These are phyloP conservation scores for Coregonus clupeaformis DNA, from an alignment of 2,113 vertebrate genomes.

Conservation along the genomic window DNA sequence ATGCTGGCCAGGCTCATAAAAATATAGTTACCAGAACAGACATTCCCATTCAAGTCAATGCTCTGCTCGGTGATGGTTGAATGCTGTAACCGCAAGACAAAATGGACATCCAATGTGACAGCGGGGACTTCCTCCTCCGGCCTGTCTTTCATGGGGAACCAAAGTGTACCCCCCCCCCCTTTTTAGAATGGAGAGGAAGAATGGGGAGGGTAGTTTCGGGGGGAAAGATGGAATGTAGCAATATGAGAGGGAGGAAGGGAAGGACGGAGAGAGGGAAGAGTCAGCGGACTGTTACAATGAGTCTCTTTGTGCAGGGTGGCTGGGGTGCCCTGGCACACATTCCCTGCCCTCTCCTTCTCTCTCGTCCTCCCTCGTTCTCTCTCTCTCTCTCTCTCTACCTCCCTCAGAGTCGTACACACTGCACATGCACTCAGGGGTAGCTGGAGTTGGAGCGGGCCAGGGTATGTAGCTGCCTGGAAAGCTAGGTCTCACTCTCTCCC, in stretches of 20 bases:
- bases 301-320: slow-evolving; percentile 68
- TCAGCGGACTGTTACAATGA: slow-evolving; percentile 59
- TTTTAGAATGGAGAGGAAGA: neutral
- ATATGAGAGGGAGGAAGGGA: too few species aligned
- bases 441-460: slow-evolving; percentile 51
- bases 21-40: too few species aligned
- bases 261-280: slow-evolving; percentile 19
- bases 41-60: neutral
- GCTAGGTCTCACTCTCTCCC: neutral
- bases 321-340: slow-evolving; percentile 46
- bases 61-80: neutral
- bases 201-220: slow-evolving; percentile 20
- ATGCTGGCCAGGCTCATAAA: too few species aligned
- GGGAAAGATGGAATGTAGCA: slow-evolving; percentile 20
- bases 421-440: slow-evolving; percentile 14
- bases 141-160: neutral
- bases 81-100: neutral
- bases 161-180: too few species aligned
- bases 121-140: slow-evolving; percentile 26
- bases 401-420: slow-evolving; percentile 56
- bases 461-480: slow-evolving; percentile 14
- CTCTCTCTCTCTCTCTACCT: too few species aligned
- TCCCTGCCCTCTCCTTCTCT: slow-evolving; percentile 8
- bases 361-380: neutral
- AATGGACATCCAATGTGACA: slow-evolving; percentile 26